Evolutionary conservation across 2,797 vertebrate genomes (phyloP).

Genomic region (Labeo calbasu): DNA sequence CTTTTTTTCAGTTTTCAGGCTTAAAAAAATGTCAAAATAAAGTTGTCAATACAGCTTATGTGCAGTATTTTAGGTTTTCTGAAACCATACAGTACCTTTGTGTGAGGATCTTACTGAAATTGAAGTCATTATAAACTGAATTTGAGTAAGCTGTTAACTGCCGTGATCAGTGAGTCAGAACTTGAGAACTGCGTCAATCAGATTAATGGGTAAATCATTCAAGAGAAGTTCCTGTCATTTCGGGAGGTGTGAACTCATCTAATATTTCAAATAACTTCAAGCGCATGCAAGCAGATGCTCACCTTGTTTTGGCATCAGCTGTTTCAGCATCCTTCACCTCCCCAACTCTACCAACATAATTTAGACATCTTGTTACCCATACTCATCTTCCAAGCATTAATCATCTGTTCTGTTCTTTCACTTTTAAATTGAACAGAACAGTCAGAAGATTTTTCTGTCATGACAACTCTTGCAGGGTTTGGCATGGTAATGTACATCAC

Average conservation of each 20-base stretch:
- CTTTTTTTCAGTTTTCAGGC: background rate
- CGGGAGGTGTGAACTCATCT: background rate
- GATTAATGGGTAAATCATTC: background rate
- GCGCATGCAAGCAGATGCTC: background rate
- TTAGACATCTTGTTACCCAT: background rate
- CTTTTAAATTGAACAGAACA: background rate
- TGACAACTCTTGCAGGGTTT: too few relatives aligned
- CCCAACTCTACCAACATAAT: background rate
- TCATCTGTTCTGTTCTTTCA: background rate
- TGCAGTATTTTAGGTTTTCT: background rate
- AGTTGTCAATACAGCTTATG: background rate
- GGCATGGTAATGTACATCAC: too few relatives aligned
- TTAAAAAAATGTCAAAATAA: too few relatives aligned
- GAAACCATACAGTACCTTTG: background rate
- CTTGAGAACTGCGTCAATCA: background rate
- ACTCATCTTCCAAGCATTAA: background rate
- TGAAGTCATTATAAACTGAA: too few relatives aligned
- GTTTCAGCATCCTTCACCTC: background rate
- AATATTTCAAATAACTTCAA: background rate
- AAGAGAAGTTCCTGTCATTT: background rate
- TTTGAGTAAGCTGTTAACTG: background rate
- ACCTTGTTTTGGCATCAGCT: background rate
- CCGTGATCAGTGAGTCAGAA: background rate
- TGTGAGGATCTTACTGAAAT: background rate
- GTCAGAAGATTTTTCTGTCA: background rate